Percentiles rank a stretch among this genome's conserved stretches.
phyloP scores from a whole-genome alignment of 2,113 vertebrate genomes.

The Mastomys natalensis region DNA sequence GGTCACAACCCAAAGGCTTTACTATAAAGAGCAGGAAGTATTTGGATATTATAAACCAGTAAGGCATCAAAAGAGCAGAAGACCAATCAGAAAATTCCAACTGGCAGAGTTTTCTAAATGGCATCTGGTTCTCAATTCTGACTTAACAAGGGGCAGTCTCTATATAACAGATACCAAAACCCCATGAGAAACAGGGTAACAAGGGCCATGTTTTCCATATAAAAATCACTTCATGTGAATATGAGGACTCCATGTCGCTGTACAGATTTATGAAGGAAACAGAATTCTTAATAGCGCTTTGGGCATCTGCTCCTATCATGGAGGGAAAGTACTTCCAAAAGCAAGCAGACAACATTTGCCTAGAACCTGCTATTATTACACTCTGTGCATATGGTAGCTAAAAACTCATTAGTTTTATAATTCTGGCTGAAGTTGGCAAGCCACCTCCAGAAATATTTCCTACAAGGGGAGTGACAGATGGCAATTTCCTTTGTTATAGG shows the following conservation, averaged over 20 bases:
- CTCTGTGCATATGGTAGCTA: conserved; percentile 82
- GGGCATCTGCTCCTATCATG: conserved; percentile 83
- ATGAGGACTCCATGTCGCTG: conserved; percentile 74
- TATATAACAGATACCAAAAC: conserved; percentile 60
- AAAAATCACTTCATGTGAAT: conserved; percentile 70
- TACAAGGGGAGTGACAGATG: conserved; percentile 83
- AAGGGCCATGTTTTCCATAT: conserved; percentile 69
- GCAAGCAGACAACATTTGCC: conserved; percentile 82
- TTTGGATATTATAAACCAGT: conserved; percentile 55
- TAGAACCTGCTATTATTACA: conserved; percentile 84
- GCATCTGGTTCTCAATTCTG: conserved; percentile 58
- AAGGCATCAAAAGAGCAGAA: conserved; percentile 66
- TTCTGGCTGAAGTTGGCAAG: conserved; percentile 84
- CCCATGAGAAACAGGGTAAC: conserved; percentile 68
- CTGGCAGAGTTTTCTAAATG: conserved; percentile 57
- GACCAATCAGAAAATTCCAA: conserved; percentile 49
- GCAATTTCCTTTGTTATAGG: conserved; percentile 81
- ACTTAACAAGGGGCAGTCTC: conserved; percentile 52
- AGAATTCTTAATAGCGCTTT: conserved; percentile 82
- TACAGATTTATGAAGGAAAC: conserved; percentile 84
- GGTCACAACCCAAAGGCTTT: conserved; percentile 12
- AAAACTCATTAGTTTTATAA: conserved; percentile 84
- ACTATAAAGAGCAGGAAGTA: conserved; percentile 44
- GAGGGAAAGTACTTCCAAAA: conserved; percentile 81
- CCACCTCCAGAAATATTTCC: conserved; percentile 82